Evolutionary conservation across 2,797 vertebrate genomes (phyloP).

Genomic region (Macroramphosus scolopax): DNA sequence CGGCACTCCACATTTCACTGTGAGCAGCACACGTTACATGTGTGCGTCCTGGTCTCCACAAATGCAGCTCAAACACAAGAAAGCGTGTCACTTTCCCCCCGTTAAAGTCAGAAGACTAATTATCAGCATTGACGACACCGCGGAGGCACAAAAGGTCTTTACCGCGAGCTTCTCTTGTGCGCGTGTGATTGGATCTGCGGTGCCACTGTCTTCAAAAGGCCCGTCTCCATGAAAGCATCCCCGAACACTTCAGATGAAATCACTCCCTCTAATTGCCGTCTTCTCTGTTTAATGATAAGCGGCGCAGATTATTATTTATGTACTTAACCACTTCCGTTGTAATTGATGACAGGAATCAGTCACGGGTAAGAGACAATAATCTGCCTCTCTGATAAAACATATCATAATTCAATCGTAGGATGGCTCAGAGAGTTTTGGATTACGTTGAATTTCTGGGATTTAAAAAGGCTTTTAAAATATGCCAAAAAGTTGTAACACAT

Average conservation of each 20-base stretch:
- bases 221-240: conserved; percentile 18
- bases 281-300: conserved; percentile 21
- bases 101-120: conserved; percentile 21
- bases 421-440: conserved; percentile 1
- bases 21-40: not conserved
- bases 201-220: conserved; percentile 18
- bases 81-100: conserved; percentile 3
- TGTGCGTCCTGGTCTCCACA: not conserved
- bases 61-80: conserved; percentile 12
- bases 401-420: not conserved
- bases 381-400: conserved; percentile 5
- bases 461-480: conserved; percentile 3
- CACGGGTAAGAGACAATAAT: not conserved
- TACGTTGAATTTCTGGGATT: not conserved
- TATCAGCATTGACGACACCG: conserved; percentile 13
- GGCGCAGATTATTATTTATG: conserved; percentile 25
- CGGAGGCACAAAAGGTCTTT: conserved; percentile 20
- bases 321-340: conserved; percentile 16
- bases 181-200: conserved; percentile 11
- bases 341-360: conserved; percentile 12
- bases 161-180: conserved; percentile 26
- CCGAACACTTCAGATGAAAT: conserved; percentile 29
- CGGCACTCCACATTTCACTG: not conserved
- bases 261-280: conserved; percentile 22
- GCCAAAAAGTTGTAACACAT: conserved; percentile 7